These are phyloP conservation scores for Oligia fasciuncula DNA, from an alignment of 2,888 invertebrate genomes.

Conservation along the genomic window DNA sequence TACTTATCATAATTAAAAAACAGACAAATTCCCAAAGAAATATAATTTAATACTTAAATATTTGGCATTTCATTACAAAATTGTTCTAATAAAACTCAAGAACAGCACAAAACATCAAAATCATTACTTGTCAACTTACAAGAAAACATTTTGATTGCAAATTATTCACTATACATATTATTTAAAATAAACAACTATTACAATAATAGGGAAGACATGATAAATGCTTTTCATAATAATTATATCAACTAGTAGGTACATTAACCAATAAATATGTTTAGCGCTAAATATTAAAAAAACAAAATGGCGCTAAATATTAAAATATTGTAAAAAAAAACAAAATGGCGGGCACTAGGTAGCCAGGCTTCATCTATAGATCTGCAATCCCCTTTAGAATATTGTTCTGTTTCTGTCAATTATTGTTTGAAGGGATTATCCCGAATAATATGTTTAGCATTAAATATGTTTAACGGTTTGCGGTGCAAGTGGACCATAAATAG, in stretches of 20 bases:
- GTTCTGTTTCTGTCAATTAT: not conserved
- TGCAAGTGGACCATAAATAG: not conserved
- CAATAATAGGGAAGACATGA: constrained; percentile 57
- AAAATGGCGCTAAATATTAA: not conserved
- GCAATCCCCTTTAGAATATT: not conserved
- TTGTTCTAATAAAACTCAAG: constrained; percentile 35
- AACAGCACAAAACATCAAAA: constrained; percentile 44
- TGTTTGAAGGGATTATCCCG: not conserved
- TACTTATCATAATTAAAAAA: not conserved
- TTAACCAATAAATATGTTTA: not conserved
- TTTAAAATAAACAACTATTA: constrained; percentile 19
- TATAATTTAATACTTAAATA: constrained; percentile 54
- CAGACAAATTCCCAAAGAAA: constrained; percentile 30
- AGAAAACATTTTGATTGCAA: constrained; percentile 35
- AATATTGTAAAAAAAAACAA: not conserved
- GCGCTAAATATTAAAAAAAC: not conserved
- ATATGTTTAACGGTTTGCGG: not conserved
- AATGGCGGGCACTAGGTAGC: not conserved
- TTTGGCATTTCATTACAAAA: constrained; percentile 63
- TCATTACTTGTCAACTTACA: constrained; percentile 13
- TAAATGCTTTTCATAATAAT: constrained; percentile 30
- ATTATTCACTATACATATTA: constrained; percentile 28
- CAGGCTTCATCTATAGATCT: not conserved
- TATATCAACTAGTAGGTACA: not conserved
- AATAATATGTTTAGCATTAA: not conserved